A percentile compares a stretch with the other conserved stretches of the same genome.
These are phyloP conservation scores for Phenganax stokvisi DNA, from an alignment of 92 coral and sea anemone genomes.

Conservation along the genomic window DNA sequence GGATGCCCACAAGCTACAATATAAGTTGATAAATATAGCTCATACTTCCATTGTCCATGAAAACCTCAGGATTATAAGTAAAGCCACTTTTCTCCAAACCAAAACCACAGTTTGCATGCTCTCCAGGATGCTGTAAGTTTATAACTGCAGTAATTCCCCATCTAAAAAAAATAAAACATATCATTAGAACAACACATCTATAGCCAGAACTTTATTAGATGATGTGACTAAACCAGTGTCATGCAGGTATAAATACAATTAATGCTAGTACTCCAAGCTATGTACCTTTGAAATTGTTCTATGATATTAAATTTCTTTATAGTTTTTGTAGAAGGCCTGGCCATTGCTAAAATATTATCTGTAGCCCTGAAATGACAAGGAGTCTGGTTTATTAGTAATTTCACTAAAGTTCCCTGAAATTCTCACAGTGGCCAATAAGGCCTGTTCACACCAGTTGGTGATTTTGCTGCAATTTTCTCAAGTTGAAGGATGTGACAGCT, in stretches of 20 bases:
- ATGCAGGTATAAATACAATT: not conserved
- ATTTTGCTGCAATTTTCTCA: too few species aligned
- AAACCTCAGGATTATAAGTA: constrained; percentile 76
- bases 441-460: too few species aligned
- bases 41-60: constrained; percentile 86
- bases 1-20: too few species aligned
- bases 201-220: too few species aligned
- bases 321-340: constrained; percentile 83
- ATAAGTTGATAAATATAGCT: not conserved
- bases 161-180: constrained; percentile 37
- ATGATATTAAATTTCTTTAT: constrained; percentile 59
- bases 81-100: constrained; percentile 91
- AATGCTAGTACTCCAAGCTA: constrained; percentile 1
- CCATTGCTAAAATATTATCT: constrained; percentile 77
- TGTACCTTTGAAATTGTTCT: constrained; percentile 61
- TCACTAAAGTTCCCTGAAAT: too few species aligned
- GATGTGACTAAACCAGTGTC: not conserved
- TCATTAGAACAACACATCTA: not conserved
- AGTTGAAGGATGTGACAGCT: too few species aligned
- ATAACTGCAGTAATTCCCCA: constrained; percentile 75
- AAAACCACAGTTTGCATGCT: constrained; percentile 91
- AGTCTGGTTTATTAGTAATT: too few species aligned
- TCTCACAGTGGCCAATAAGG: too few species aligned
- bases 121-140: constrained; percentile 91
- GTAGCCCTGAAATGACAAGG: constrained; percentile 60